Evolutionary conservation across 2,113 vertebrate species (phyloP).

Genomic region (Ochotona princeps): DNA sequence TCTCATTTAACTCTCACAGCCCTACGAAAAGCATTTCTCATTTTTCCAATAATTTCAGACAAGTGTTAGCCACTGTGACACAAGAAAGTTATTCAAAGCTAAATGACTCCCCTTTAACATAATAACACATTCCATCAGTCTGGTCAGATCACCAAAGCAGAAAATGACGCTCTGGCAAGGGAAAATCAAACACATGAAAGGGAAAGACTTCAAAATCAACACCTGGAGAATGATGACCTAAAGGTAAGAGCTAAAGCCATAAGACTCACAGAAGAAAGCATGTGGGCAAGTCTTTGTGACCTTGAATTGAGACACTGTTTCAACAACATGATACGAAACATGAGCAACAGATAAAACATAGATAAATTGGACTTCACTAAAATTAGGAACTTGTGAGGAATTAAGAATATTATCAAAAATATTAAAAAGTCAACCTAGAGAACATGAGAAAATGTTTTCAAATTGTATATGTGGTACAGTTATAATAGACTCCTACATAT

Average conservation of each 20-base stretch:
- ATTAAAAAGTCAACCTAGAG: background rate
- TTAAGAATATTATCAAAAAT: background rate
- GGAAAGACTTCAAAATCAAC: background rate
- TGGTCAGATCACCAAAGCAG: background rate
- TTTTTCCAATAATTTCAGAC: background rate
- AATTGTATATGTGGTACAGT: background rate
- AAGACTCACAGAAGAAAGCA: background rate
- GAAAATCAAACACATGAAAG: background rate
- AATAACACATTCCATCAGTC: background rate
- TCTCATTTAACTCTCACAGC: background rate
- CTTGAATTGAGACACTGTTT: background rate
- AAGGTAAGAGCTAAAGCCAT: background rate
- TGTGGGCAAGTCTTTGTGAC: background rate
- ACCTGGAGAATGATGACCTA: background rate
- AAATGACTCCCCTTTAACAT: background rate
- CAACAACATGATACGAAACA: background rate
- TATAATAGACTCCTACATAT: background rate
- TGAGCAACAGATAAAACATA: background rate
- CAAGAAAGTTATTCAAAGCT: background rate
- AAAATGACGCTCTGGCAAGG: background rate
- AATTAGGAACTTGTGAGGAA: background rate
- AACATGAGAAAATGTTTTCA: background rate
- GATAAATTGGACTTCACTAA: constrained; percentile 9
- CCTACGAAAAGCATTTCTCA: background rate
- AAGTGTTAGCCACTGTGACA: background rate